Percentiles rank a stretch among this genome's conserved stretches.
phyloP scores from a whole-genome alignment of 2,113 vertebrate genomes.

The Sinocyclocheilus anophthalmus region DNA sequence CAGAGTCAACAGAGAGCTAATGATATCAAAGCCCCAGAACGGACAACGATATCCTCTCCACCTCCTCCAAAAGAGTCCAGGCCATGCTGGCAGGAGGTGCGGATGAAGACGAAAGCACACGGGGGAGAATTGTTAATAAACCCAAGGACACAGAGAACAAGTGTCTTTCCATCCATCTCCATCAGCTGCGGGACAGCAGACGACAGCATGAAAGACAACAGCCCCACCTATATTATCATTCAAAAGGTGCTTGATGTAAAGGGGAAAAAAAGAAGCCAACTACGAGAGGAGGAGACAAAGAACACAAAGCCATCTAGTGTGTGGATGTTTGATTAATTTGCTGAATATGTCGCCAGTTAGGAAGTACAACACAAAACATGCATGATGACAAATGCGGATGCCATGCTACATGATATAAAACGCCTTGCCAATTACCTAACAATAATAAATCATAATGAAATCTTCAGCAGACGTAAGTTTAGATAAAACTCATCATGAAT shows the following conservation, averaged over 20 bases:
- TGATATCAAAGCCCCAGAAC: slow-evolving; percentile 61
- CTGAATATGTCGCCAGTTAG: slow-evolving; percentile 26
- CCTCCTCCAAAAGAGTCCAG: slow-evolving; percentile 42
- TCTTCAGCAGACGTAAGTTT: slow-evolving; percentile 38
- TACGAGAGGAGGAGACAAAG: slow-evolving; percentile 39
- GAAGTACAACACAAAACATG: slow-evolving; percentile 42
- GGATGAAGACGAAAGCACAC: slow-evolving; percentile 53
- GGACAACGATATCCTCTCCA: slow-evolving; percentile 48
- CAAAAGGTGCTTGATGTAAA: slow-evolving; percentile 45
- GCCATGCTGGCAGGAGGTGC: slow-evolving; percentile 56
- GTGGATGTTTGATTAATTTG: slow-evolving; percentile 51
- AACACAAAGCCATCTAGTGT: slow-evolving; percentile 29
- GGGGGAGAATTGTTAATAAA: slow-evolving; percentile 58
- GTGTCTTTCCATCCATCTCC: slow-evolving; percentile 59
- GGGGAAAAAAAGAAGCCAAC: slow-evolving; percentile 15
- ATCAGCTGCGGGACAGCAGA: slow-evolving; percentile 51
- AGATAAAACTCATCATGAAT: slow-evolving; percentile 51
- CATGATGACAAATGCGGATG: slow-evolving; percentile 51
- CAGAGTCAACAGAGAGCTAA: slow-evolving; percentile 64
- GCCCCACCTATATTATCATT: slow-evolving; percentile 50
- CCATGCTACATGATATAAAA: slow-evolving; percentile 51
- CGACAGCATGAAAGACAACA: slow-evolving; percentile 56
- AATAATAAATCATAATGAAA: slow-evolving; percentile 59
- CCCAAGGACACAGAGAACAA: slow-evolving; percentile 58
- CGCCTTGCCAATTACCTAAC: slow-evolving; percentile 58